Evolutionary conservation across 2,113 vertebrate genomes (phyloP).

Genomic region (Ahaetulla prasina): DNA sequence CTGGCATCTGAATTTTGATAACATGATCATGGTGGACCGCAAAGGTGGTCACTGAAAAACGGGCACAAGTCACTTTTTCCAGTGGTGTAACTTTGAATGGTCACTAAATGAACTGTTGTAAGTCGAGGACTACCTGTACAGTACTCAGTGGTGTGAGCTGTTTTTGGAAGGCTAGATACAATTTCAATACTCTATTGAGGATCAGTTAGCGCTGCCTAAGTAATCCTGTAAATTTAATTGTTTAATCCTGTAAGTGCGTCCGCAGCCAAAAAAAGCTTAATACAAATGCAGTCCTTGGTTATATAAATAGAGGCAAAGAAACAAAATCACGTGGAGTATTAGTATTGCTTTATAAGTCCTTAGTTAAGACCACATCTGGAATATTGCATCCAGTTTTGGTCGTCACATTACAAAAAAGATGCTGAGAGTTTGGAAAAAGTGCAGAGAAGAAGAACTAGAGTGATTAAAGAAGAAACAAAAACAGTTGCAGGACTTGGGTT

Average conservation of each 20-base stretch:
- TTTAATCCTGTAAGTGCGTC: neutral
- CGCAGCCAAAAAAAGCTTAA: neutral
- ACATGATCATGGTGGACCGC: too few relatives aligned
- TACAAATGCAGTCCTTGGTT: neutral
- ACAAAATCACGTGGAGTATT: neutral
- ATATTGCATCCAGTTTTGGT: neutral
- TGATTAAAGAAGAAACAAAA: neutral
- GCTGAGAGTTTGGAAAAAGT: neutral
- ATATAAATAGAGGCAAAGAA: neutral
- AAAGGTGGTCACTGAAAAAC: too few relatives aligned
- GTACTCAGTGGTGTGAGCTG: neutral
- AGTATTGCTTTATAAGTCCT: neutral
- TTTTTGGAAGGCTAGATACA: neutral
- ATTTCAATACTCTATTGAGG: neutral
- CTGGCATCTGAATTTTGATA: too few relatives aligned
- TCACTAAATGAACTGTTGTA: too few relatives aligned
- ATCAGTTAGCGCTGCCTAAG: neutral
- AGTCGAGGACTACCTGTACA: neutral
- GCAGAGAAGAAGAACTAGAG: neutral
- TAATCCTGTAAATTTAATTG: neutral
- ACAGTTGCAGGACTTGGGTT: neutral
- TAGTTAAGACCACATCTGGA: neutral
- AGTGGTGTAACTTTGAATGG: too few relatives aligned
- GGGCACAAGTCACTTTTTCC: too few relatives aligned
- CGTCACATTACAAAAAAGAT: neutral